Conservation (phyloP, 2,888 invertebrate genomes). For the Drosophila differens region DNA sequence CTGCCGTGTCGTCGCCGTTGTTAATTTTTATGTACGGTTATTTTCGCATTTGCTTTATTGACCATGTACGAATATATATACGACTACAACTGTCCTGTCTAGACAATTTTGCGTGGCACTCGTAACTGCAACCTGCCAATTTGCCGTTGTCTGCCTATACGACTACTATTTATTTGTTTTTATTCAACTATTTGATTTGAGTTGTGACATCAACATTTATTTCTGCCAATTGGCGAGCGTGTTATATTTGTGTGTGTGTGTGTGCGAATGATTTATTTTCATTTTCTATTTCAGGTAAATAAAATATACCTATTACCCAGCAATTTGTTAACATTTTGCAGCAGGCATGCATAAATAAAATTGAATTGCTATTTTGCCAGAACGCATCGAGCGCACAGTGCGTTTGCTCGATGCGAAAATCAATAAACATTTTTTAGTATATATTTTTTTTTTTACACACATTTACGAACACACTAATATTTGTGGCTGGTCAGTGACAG, state of each 20-base stretch:
- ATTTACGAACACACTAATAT: constrained; percentile 1
- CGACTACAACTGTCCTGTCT: constrained; percentile 42
- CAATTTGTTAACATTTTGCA: constrained; percentile 60
- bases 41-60: constrained; percentile 77
- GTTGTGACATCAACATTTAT: constrained; percentile 51
- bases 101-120: constrained; percentile 47
- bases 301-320: constrained; percentile 40
- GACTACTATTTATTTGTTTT: constrained; percentile 21
- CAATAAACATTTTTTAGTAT: constrained; percentile 48
- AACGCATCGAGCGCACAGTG: constrained; percentile 3
- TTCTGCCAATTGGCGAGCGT: constrained; percentile 29
- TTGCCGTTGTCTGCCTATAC: constrained; percentile 22
- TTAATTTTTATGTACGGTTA: constrained; percentile 71
- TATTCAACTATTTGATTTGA: constrained; percentile 57
- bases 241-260: not conserved
- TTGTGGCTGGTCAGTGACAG: constrained; percentile 66
- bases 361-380: constrained; percentile 40
- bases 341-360: constrained; percentile 50
- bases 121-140: constrained; percentile 16
- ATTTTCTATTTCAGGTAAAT: constrained; percentile 51
- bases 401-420: constrained; percentile 54
- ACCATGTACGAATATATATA: constrained; percentile 42
- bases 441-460: not conserved
- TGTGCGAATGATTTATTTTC: constrained; percentile 50
- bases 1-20: constrained; percentile 74